A percentile compares a stretch with the other conserved stretches of the same genome.
These are phyloP conservation scores for Propithecus deckenii DNA, from an alignment of 2,797 vertebrate species.

Conservation along the genomic window DNA sequence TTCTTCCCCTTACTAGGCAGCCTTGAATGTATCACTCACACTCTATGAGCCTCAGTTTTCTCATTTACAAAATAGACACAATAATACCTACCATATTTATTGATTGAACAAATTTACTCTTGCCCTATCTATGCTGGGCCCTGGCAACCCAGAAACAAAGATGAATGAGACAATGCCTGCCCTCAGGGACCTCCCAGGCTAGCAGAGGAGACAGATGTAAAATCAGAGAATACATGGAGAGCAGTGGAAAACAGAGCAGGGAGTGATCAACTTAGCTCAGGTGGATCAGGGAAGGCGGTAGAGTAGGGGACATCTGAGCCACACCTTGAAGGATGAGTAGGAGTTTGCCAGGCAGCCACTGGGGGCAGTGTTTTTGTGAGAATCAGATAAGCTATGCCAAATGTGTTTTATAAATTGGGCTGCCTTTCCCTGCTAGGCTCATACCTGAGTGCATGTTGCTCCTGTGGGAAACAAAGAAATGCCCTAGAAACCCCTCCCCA, in stretches of 20 bases:
- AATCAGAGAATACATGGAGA: neutral
- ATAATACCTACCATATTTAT: neutral
- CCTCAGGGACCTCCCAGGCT: neutral
- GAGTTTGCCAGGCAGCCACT: neutral
- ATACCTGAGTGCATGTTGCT: neutral
- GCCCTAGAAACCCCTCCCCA: neutral
- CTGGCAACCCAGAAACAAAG: neutral
- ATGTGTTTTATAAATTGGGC: neutral
- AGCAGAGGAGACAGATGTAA: neutral
- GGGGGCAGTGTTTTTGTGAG: neutral
- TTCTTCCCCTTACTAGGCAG: neutral
- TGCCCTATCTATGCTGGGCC: neutral
- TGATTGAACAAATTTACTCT: neutral
- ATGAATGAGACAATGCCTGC: neutral
- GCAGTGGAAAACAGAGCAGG: neutral
- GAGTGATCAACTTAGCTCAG: neutral
- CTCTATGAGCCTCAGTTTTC: neutral
- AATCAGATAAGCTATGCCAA: neutral
- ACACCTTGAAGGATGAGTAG: neutral
- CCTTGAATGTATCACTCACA: neutral
- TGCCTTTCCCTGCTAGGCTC: neutral
- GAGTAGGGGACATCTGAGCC: neutral
- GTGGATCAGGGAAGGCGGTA: neutral
- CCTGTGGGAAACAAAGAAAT: neutral
- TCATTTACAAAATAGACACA: neutral